Base-by-base conservation (phyloP, 1,140 invertebrate species). In the Drosophila azteca region DNA sequence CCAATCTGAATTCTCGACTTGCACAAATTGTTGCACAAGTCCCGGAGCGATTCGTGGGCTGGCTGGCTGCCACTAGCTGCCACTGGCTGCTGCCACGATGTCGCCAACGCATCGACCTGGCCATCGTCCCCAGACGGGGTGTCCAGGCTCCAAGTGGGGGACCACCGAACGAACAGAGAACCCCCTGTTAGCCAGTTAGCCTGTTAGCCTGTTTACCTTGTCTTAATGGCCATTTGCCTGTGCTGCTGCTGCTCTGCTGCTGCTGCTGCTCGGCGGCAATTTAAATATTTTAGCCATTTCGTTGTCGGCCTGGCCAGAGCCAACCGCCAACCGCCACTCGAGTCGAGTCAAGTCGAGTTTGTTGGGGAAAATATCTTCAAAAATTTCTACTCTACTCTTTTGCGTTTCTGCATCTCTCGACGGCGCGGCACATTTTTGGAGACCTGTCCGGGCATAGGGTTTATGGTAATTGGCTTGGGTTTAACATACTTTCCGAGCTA, bases 221-320 rank as follows among this genome's bases (percentile, higher is more conserved):
- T 50, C 71, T 88, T 87, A 82, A 87, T 87, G 83, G 79, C 60
- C 61, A 75, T 68, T 76, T 68, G 72, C 29, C 62, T 70, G 75
- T 8, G 8, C 29, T 9, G 29, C 29, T 31, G 8, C 29, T 60
- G 83, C 76, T 82, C 61, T 70, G 79, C n/a, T 82, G 64, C 74
- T 82, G 64, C 31, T 35, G 31, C 35, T 39, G 35, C 11, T 39
- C 35, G 35, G 66, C 50, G 71, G 75, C 83, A 76, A 88, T 87
- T 87, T 87, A 88, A 87, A 87, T 87, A 87, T 87, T 87, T 87
- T 66, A 84, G 43, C 67, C 81, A 85, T 85, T 85, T 84, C 64
- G 75, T 83, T 78, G 82, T 77, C 22, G 29, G 45, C 57, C 69
- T 76, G 63, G 68, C 54, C 58, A 67, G 73, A 72, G 58, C 35